A percentile compares a stretch with the other conserved stretches of the same genome.
These are phyloP conservation scores for Chromoteleia sp. DNA, from an alignment of 2,888 invertebrate species.

Conservation along the genomic window DNA sequence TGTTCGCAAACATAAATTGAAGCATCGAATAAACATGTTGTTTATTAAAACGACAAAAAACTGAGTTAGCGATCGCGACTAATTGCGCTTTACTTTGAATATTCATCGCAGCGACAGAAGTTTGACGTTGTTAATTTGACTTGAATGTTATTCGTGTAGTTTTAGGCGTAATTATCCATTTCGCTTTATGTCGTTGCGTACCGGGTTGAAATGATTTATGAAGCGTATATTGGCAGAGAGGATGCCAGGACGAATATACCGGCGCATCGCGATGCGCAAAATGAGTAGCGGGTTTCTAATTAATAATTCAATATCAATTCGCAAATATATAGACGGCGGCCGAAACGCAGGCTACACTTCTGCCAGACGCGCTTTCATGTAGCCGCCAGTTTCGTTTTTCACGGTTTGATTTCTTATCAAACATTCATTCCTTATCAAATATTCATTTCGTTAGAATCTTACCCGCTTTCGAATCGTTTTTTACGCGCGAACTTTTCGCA, in stretches of 20 bases:
- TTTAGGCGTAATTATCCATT: slow-evolving; percentile 65
- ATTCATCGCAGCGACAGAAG: slow-evolving; percentile 47
- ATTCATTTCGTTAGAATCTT: slow-evolving; percentile 10
- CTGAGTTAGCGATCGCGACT: slow-evolving; percentile 24
- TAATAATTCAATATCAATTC: slow-evolving; percentile 66
- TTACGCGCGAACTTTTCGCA: no score
- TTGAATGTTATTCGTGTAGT: slow-evolving; percentile 58
- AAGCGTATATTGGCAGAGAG: slow-evolving; percentile 45
- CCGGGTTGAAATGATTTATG: slow-evolving; percentile 61
- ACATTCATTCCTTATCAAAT: slow-evolving; percentile 33
- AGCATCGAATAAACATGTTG: slow-evolving; percentile 5
- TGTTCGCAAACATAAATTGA: slow-evolving; percentile 2
- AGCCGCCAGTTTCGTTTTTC: slow-evolving; percentile 16
- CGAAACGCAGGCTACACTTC: slow-evolving; percentile 27
- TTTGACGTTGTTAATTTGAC: slow-evolving; percentile 62
- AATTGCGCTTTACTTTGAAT: slow-evolving; percentile 52
- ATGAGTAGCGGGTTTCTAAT: slow-evolving; percentile 52
- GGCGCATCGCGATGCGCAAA: slow-evolving; percentile 39
- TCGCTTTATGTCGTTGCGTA: slow-evolving; percentile 56
- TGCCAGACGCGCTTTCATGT: slow-evolving; percentile 31
- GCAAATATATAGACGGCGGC: slow-evolving; percentile 40
- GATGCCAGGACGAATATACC: slow-evolving; percentile 46
- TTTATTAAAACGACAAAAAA: slow-evolving; percentile 23
- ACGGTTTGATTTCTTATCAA: slow-evolving; percentile 24
- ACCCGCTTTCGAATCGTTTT: neutral